Conservation (phyloP, 2,888 invertebrate genomes). For the Leptopilina syphax region DNA sequence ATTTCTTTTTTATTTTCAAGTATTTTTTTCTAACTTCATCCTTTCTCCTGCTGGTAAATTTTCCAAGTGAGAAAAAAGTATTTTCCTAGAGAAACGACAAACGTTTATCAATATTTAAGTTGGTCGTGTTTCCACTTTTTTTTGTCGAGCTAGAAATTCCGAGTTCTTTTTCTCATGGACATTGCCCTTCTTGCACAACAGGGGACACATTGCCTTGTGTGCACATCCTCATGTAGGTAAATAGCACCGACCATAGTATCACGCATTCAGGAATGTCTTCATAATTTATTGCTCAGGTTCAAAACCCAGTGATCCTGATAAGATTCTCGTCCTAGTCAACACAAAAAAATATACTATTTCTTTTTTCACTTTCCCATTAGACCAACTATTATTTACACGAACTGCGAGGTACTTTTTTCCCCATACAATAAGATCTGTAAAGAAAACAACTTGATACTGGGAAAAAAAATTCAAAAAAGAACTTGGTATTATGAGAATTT, state of each 20-base stretch:
- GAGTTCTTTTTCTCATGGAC: not conserved
- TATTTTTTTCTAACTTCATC: too few relatives aligned
- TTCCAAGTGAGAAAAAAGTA: too few relatives aligned
- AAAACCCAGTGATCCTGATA: not conserved
- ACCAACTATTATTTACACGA: too few relatives aligned
- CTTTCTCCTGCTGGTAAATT: too few relatives aligned
- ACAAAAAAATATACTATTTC: not conserved
- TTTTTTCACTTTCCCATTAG: too few relatives aligned
- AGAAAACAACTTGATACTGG: too few relatives aligned
- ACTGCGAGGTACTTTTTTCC: too few relatives aligned
- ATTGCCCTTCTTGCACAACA: not conserved
- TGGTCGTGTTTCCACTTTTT: not conserved
- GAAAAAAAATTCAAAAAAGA: too few relatives aligned
- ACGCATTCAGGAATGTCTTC: constrained; percentile 28
- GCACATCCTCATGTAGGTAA: constrained; percentile 8
- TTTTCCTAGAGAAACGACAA: not conserved
- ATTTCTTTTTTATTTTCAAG: too few relatives aligned
- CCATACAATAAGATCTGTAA: too few relatives aligned
- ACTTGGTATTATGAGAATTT: too few relatives aligned
- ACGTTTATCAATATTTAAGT: constrained; percentile 33
- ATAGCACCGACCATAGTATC: not conserved
- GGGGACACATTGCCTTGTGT: not conserved
- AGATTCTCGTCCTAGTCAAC: constrained; percentile 15
- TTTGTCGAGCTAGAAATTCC: constrained; percentile 18
- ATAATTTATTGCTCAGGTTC: constrained; percentile 29